phyloP scores from a whole-genome alignment of 2,888 invertebrate species.

The Tortricodes alternella region DNA sequence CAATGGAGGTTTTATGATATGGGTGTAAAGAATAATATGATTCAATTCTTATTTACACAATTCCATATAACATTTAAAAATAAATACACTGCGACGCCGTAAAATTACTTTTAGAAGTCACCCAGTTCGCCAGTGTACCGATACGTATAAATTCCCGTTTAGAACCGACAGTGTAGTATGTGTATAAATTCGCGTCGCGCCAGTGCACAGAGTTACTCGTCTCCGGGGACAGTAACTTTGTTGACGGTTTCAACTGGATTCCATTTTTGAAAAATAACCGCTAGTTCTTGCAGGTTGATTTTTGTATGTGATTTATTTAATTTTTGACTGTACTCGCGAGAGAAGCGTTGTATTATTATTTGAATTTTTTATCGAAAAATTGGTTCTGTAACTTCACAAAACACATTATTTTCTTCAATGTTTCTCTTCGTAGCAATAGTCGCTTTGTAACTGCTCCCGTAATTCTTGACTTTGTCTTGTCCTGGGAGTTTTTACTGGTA shows the following conservation, averaged over 20 bases:
- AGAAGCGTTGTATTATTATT: too few species aligned
- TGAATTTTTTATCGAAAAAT: too few species aligned
- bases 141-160: conserved; percentile 24
- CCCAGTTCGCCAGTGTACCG: conserved; percentile 7
- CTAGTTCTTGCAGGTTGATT: not conserved
- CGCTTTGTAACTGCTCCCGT: too few species aligned
- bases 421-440: too few species aligned
- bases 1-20: too few species aligned
- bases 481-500: too few species aligned
- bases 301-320: not conserved
- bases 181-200: conserved; percentile 24
- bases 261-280: conserved; percentile 11
- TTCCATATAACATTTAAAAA: not conserved
- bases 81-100: not conserved
- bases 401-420: too few species aligned
- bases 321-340: not conserved
- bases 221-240: conserved; percentile 12
- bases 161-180: conserved; percentile 19
- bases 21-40: too few species aligned
- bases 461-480: too few species aligned
- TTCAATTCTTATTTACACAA: too few species aligned
- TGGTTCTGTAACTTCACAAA: too few species aligned
- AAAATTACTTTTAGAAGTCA: conserved; percentile 17
- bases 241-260: conserved; percentile 19
- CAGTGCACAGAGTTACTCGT: conserved; percentile 16